Conservation (phyloP, 2,888 invertebrate genomes). For the Melolontha melolontha region DNA sequence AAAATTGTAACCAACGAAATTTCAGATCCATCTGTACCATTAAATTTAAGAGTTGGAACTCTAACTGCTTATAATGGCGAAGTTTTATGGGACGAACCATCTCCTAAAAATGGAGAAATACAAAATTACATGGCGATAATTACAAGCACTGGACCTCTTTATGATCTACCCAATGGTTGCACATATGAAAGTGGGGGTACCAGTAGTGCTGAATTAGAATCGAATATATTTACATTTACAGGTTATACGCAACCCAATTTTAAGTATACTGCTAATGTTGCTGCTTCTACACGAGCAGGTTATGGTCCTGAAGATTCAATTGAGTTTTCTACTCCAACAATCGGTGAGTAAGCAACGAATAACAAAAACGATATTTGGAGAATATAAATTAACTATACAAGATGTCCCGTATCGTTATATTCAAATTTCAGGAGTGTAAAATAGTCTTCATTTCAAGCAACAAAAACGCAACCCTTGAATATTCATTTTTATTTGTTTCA, state of each 20-base stretch:
- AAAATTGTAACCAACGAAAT: background rate
- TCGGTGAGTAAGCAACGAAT: slow-evolving; percentile 34
- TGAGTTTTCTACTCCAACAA: slow-evolving; percentile 17
- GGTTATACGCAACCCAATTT: slow-evolving; percentile 36
- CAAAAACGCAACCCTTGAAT: too few relatives aligned
- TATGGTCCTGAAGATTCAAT: slow-evolving; percentile 19
- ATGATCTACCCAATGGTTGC: slow-evolving; percentile 40
- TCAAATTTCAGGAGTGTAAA: too few relatives aligned
- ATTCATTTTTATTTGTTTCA: too few relatives aligned
- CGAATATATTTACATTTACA: slow-evolving; percentile 38
- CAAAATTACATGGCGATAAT: slow-evolving; percentile 32
- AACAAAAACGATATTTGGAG: too few relatives aligned
- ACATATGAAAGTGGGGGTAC: background rate
- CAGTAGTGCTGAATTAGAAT: background rate
- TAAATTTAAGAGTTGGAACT: slow-evolving; percentile 12
- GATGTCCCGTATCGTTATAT: too few relatives aligned
- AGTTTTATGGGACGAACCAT: slow-evolving; percentile 44
- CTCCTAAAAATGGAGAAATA: slow-evolving; percentile 42
- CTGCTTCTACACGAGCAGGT: slow-evolving; percentile 39
- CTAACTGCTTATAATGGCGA: slow-evolving; percentile 21
- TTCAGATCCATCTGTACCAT: slow-evolving; percentile 40
- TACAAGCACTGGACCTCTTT: slow-evolving; percentile 22
- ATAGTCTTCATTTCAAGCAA: too few relatives aligned
- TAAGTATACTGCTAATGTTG: slow-evolving; percentile 37
- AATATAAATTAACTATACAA: too few relatives aligned